Percentiles rank a stretch among this genome's conserved stretches.
Conservation (phyloP, 2,888 invertebrate species). For the Tenthredo amoena region DNA sequence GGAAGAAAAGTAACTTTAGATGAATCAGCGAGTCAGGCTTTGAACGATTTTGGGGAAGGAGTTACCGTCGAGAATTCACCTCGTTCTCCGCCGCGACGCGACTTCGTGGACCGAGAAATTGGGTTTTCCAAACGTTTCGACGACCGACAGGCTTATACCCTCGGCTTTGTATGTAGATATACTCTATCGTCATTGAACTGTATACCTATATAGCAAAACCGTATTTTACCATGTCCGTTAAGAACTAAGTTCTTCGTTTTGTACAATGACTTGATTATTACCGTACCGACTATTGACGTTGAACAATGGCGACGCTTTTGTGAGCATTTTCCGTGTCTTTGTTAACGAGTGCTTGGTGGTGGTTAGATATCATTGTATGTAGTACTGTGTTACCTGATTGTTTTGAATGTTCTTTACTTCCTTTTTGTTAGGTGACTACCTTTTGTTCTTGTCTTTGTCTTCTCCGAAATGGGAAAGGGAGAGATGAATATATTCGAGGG, state of each 20-base stretch:
- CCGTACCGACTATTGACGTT: background rate
- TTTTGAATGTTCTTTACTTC: background rate
- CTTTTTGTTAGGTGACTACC: background rate
- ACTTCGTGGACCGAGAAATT: slow-evolving; percentile 32
- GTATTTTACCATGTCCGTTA: background rate
- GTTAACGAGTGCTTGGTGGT: background rate
- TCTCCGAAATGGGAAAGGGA: background rate
- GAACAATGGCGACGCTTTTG: background rate
- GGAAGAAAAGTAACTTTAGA: slow-evolving; percentile 10
- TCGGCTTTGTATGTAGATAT: background rate
- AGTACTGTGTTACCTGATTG: background rate
- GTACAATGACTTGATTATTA: slow-evolving; percentile 5
- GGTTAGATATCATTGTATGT: background rate
- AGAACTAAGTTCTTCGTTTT: background rate
- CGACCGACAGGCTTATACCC: background rate
- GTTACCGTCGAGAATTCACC: slow-evolving; percentile 20
- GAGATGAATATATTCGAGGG: background rate
- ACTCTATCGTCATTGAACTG: background rate
- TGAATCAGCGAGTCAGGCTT: slow-evolving; percentile 1
- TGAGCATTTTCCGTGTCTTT: background rate
- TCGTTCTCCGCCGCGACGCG: background rate
- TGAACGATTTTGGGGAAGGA: slow-evolving; percentile 1
- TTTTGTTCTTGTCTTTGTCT: background rate
- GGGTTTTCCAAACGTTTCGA: slow-evolving; percentile 4
- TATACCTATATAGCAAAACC: background rate